These are phyloP conservation scores for Dynastes tityus DNA, from an alignment of 2,888 invertebrate genomes.

Conservation along the genomic window DNA sequence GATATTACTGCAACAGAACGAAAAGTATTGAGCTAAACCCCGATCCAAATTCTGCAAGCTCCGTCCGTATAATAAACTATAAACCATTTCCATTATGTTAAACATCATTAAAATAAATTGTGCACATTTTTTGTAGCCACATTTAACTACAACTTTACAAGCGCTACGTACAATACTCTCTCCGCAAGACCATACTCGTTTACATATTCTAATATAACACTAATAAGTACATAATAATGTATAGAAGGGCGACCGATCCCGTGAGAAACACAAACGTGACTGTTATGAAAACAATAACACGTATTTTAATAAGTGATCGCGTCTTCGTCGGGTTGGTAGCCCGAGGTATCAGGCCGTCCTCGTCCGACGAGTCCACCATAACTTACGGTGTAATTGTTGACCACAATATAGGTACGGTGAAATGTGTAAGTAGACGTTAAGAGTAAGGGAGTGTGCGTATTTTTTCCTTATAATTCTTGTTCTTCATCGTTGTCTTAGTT, in stretches of 20 bases:
- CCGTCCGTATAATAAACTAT: constrained; percentile 22
- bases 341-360: constrained; percentile 31
- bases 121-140: constrained; percentile 30
- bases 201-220: constrained; percentile 52
- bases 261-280: constrained; percentile 72
- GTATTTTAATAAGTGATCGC: constrained; percentile 70
- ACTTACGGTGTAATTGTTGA: constrained; percentile 61
- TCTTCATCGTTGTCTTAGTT: constrained; percentile 20
- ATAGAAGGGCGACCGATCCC: constrained; percentile 60
- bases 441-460: constrained; percentile 50
- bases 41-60: background rate
- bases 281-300: constrained; percentile 69
- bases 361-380: constrained; percentile 57
- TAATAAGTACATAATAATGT: constrained; percentile 54
- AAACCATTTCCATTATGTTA: constrained; percentile 39
- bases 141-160: constrained; percentile 36
- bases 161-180: background rate
- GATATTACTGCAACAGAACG: background rate
- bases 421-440: constrained; percentile 55
- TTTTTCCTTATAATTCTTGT: constrained; percentile 38
- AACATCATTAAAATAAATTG: constrained; percentile 47
- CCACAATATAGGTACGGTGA: constrained; percentile 57
- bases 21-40: background rate
- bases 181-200: constrained; percentile 32
- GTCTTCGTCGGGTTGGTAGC: constrained; percentile 58